Evolutionary conservation across 2,888 invertebrate genomes (phyloP), one percentile per base, ranked within the genome.

Genomic region (Elmis aenea): DNA sequence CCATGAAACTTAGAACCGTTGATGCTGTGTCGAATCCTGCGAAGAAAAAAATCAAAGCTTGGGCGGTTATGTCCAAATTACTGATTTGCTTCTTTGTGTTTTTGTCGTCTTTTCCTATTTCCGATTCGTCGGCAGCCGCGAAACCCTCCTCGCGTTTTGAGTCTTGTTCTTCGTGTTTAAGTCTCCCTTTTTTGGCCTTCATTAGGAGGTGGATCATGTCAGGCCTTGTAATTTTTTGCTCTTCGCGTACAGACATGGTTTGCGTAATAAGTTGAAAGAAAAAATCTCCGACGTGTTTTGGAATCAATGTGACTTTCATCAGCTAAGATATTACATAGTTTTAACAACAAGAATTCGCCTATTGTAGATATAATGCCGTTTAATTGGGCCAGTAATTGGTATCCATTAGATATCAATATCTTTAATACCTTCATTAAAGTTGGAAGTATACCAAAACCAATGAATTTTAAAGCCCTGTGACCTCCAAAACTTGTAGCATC

Each of bases 41-140:
- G 2, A 74, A 58, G 56, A 73, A 74, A 61, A 75, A 74, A 2
- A 73, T 45, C 2, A 74, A 42, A n/a, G 71, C 71, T 59, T 79
- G 79, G 0, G 77, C 74, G 0, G 74, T 71, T 8, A 79, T 67
- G 33, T 78, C 77, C 0, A 70, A 66, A 22, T 55, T 46, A 3
- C 59, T 49, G 14, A 58, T 4, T 12, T 5, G 2, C 2, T 2
- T 2, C 5, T 15, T 24, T n/a, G 5, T 1, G 3, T 8, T 13
- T 4, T 14, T 22, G 12, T 22, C 10, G 1, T 5, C 23, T 15
- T 25, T 24, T 2, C 2, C 22, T 3, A 10, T 9, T n/a, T 3
- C 2, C 2, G 20, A 18, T 11, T 35, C 35, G 16, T 35, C 21
- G 20, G 29, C 35, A 6, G 16, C 15, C 3, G 35, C 28, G 25